These are phyloP conservation scores for Pristionchus exspectatus DNA, from an alignment of 2,888 invertebrate genomes.

Conservation along the genomic window DNA sequence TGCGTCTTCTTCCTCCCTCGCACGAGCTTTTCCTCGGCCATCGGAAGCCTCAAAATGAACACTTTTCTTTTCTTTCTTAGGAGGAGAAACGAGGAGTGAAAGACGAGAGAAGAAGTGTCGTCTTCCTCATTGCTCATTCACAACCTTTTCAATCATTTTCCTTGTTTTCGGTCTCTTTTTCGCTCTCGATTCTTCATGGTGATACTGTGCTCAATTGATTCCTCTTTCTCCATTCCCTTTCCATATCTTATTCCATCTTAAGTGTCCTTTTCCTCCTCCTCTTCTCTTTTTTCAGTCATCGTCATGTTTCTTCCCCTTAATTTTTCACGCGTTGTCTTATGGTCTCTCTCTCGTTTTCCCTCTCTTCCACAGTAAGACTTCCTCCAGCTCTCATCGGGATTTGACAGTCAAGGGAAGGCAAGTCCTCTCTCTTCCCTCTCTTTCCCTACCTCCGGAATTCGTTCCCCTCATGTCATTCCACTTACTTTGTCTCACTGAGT, in stretches of 20 bases:
- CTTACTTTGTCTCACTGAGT: constrained; percentile 16
- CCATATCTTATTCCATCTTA: background rate
- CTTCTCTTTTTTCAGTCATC: background rate
- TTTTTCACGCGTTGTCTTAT: constrained; percentile 43
- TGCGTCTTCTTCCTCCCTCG: background rate
- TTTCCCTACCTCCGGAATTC: constrained; percentile 22
- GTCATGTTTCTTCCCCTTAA: constrained; percentile 43
- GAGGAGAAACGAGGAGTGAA: background rate
- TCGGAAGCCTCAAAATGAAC: constrained; percentile 36
- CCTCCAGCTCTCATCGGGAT: constrained; percentile 5
- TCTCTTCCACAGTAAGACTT: constrained; percentile 40
- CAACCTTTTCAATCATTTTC: constrained; percentile 23
- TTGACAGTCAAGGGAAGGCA: constrained; percentile 1
- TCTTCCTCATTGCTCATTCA: constrained; percentile 35
- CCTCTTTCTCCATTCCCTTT: background rate
- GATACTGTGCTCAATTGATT: background rate
- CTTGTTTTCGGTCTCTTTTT: background rate
- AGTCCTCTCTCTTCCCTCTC: background rate
- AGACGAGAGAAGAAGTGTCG: background rate
- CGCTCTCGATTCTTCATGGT: background rate
- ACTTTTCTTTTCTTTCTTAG: constrained; percentile 26
- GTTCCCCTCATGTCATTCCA: constrained; percentile 40
- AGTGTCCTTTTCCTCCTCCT: background rate
- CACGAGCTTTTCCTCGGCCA: background rate
- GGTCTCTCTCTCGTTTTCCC: background rate